phyloP scores from a whole-genome alignment of 2,113 vertebrate genomes.

The Plecturocebus donacophilus region DNA sequence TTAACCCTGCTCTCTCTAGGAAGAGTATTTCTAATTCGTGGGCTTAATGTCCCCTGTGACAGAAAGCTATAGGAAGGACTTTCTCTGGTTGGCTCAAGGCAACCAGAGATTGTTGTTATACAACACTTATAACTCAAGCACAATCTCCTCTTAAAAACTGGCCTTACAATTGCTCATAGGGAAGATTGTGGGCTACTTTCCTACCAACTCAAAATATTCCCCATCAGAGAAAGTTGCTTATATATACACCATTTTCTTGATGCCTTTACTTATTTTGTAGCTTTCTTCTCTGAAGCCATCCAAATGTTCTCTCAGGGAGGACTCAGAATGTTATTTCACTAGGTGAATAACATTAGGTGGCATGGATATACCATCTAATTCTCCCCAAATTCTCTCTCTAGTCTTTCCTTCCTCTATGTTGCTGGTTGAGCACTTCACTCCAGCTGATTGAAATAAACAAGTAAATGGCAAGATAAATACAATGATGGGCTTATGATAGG shows the following conservation, averaged over 20 bases:
- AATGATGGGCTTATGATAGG: not conserved
- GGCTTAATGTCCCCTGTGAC: fast-evolving
- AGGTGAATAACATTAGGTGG: too few relatives aligned
- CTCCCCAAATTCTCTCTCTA: not conserved
- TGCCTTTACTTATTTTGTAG: not conserved
- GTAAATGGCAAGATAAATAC: not conserved
- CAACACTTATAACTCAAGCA: not conserved
- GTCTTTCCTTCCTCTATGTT: not conserved
- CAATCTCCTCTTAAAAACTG: not conserved
- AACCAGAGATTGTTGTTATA: too few relatives aligned
- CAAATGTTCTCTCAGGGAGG: not conserved
- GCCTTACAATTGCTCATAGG: too few relatives aligned
- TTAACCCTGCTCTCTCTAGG: not conserved
- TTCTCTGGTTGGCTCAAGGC: not conserved
- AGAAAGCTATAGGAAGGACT: not conserved
- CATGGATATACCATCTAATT: not conserved
- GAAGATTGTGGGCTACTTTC: not conserved
- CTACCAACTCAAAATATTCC: not conserved
- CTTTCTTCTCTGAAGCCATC: not conserved
- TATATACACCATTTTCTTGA: not conserved
- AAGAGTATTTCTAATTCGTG: not conserved
- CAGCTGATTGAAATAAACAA: not conserved
- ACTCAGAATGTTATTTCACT: not conserved
- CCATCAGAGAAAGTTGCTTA: not conserved
- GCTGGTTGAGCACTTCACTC: not conserved